Evolutionary conservation across 23 tunicate species (phyloP).

Genomic region (Ciona savignyi): DNA sequence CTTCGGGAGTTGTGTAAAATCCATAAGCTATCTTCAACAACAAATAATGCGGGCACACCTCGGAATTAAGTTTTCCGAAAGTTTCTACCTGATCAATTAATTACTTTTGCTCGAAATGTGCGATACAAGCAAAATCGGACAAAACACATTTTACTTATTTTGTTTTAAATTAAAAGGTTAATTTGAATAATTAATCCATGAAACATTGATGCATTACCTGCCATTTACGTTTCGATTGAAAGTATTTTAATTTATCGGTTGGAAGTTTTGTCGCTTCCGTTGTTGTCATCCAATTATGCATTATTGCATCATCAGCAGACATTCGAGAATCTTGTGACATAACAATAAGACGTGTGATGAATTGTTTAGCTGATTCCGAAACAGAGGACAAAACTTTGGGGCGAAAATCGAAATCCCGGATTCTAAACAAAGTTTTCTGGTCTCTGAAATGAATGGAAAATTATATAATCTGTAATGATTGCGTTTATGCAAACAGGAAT

Average conservation of each 20-base stretch:
- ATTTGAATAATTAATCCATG: too few species aligned
- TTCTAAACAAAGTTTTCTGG: conserved; percentile 19
- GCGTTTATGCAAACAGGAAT: not conserved
- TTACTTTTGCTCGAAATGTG: too few species aligned
- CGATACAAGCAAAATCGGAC: too few species aligned
- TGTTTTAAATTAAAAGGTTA: too few species aligned
- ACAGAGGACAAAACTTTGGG: conserved; percentile 8
- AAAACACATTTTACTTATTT: too few species aligned
- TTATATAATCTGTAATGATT: too few species aligned
- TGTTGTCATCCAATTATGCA: conserved; percentile 37
- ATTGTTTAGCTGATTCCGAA: conserved; percentile 12
- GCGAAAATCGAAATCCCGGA: conserved; percentile 22
- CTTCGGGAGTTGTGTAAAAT: too few species aligned
- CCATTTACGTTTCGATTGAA: conserved; percentile 37
- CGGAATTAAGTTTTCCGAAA: too few species aligned
- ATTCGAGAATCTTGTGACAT: conserved; percentile 24
- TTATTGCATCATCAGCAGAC: conserved; percentile 22
- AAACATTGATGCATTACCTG: conserved; percentile 21
- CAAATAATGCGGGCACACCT: too few species aligned
- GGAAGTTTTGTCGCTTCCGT: not conserved
- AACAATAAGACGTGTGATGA: conserved; percentile 22
- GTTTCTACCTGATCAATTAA: too few species aligned
- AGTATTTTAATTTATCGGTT: conserved; percentile 23
- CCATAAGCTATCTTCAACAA: too few species aligned
- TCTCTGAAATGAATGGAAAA: conserved; percentile 42